Percentiles rank a stretch among this genome's conserved stretches.
Evolutionary conservation across 1,140 invertebrate genomes (phyloP).

Genomic region (Cherax destructor): DNA sequence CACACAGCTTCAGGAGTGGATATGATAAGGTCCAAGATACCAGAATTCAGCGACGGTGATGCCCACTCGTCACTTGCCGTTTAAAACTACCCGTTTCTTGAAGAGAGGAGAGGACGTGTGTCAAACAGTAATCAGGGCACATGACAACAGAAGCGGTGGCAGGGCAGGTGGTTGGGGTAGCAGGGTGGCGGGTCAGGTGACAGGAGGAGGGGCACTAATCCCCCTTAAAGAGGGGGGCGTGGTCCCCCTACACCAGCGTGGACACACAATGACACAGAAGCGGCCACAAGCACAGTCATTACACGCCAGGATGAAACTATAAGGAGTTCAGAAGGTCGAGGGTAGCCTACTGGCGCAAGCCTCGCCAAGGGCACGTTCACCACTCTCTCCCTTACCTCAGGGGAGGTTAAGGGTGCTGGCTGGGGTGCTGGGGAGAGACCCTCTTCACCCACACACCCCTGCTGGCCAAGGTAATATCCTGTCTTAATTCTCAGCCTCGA

Average conservation of each 20-base stretch:
- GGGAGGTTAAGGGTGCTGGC: background rate
- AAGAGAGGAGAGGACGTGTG: no score
- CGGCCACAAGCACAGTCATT: conserved; percentile 42
- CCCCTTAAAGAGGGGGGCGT: no score
- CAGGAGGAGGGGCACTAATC: no score
- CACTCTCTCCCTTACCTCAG: background rate
- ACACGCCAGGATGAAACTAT: conserved; percentile 35
- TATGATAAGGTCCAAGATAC: no score
- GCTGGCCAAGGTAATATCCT: conserved; percentile 17
- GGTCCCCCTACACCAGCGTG: background rate
- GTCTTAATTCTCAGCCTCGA: conserved; percentile 8
- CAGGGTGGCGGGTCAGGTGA: no score
- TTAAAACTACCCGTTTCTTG: no score
- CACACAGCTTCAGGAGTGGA: no score
- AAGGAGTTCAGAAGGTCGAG: conserved; percentile 15
- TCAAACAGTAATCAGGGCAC: no score
- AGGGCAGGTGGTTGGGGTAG: no score
- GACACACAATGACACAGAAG: background rate
- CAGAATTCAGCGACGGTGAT: no score
- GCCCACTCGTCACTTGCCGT: no score
- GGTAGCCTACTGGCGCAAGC: background rate
- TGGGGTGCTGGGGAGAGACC: background rate
- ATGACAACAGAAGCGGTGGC: no score
- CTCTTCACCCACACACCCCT: background rate
- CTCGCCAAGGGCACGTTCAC: background rate